Evolutionary conservation across 1,140 invertebrate genomes (phyloP), one percentile per base, ranked within the genome.

Genomic region (Anoplolepis gracilipes): DNA sequence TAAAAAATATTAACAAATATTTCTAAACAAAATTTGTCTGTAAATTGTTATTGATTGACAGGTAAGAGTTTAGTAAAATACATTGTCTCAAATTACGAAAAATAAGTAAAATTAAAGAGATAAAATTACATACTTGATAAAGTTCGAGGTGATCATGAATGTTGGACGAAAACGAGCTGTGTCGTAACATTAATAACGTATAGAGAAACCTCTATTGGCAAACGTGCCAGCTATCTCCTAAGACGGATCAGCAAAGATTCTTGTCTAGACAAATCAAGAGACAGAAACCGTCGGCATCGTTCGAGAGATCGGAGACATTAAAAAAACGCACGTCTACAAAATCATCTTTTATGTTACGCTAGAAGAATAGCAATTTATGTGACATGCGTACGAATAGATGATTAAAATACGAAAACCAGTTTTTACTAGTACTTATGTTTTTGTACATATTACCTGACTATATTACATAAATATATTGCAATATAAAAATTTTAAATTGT

Each of bases 211-310:
- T 79, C 46, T 49, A 69, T 64, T 30, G 13, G 33, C 28, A 39
- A 87, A 33, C 67, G 86, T 87, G 86, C 53, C 53, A 13, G 30
- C 19, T 57, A 55, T 70, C 69, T 22, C 0, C 22, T 7, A 67
- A 46, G 55, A 28, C 16, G 76, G 81, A 87, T 85, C 61, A 79
- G 33, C 33, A 28, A 16, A 73, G 62, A 85, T 85, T 55, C 39
- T 53, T 39, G 67, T 61, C 75, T 88, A 75, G 77, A 84, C 77
- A 67, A 85, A 33, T 0, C 30, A 7, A 42, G 36, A 85, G 46
- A 77, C 39, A 64, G 57, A 76, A 81, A 67, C n/a, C n/a, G 28
- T 28, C 28, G 39, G 10, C 13, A 28, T 5, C 42, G 25, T 53
- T 13, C 61, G 5, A 85, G n/a, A n/a, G n/a, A n/a, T n/a, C n/a